These are phyloP conservation scores for Aulostomus chinensis DNA, from an alignment of 2,797 vertebrate genomes.

Conservation along the genomic window DNA sequence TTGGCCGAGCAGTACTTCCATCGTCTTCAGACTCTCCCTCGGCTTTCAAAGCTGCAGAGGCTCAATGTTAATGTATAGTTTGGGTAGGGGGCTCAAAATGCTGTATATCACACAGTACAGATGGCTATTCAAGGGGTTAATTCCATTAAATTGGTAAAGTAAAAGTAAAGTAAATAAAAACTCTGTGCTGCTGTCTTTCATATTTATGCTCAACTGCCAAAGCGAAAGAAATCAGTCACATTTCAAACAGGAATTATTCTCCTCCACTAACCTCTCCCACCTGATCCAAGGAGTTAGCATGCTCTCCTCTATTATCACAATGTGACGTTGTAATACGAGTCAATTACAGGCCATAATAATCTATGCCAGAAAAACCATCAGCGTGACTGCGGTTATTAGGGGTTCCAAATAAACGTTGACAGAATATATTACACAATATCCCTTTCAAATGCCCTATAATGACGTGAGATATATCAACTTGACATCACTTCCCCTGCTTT, in stretches of 20 bases:
- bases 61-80: too few species aligned
- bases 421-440: conserved; percentile 3
- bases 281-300: background rate
- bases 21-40: too few species aligned
- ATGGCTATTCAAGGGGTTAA: too few species aligned
- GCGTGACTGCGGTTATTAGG: conserved; percentile 9
- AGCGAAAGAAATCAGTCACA: background rate
- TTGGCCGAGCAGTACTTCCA: too few species aligned
- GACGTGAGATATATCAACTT: background rate
- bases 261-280: background rate
- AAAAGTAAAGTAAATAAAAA: background rate
- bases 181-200: background rate
- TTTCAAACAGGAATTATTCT: background rate
- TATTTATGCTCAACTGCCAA: background rate
- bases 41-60: too few species aligned
- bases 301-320: conserved; percentile 9
- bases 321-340: conserved; percentile 4
- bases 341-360: conserved; percentile 1
- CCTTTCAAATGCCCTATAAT: conserved; percentile 9
- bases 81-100: too few species aligned
- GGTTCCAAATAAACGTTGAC: conserved; percentile 5
- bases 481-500: background rate
- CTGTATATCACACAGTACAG: too few species aligned
- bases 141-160: too few species aligned
- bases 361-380: conserved; percentile 16